Percentiles rank a stretch among this genome's conserved stretches.
These are phyloP conservation scores for Aphyosemion australe DNA, from an alignment of 2,113 vertebrate species.

Conservation along the genomic window DNA sequence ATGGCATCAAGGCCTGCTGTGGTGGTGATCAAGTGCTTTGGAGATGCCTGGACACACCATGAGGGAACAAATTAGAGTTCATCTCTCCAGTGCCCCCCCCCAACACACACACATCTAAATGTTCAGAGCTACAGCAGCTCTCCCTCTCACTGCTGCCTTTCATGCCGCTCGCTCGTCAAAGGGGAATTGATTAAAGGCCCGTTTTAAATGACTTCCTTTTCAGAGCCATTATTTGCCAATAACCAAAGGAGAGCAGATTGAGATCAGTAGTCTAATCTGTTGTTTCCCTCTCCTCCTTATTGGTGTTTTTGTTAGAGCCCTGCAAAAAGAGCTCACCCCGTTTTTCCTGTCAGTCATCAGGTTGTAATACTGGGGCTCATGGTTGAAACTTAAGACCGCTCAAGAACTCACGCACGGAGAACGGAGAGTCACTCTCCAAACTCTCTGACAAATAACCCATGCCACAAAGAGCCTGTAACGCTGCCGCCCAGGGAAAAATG, in stretches of 20 bases:
- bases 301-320: slow-evolving; percentile 75
- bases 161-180: slow-evolving; percentile 73
- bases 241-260: slow-evolving; percentile 73
- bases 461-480: slow-evolving; percentile 83
- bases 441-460: slow-evolving; percentile 74
- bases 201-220: slow-evolving; percentile 79
- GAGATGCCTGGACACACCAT: slow-evolving; percentile 78
- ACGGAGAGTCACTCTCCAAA: slow-evolving; percentile 77
- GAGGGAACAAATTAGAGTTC: slow-evolving; percentile 79
- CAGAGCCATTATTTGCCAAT: slow-evolving; percentile 80
- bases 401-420: slow-evolving; percentile 61
- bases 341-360: slow-evolving; percentile 82
- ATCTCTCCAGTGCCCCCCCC: slow-evolving; percentile 61
- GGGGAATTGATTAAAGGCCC: slow-evolving; percentile 81
- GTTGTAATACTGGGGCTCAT: slow-evolving; percentile 78
- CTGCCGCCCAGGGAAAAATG: slow-evolving; percentile 69
- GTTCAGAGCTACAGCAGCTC: slow-evolving; percentile 61
- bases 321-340: slow-evolving; percentile 69
- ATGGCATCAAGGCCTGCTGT: slow-evolving; percentile 80
- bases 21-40: slow-evolving; percentile 74
- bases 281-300: slow-evolving; percentile 74
- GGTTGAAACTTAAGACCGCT: slow-evolving; percentile 79
- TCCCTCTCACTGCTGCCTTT: slow-evolving; percentile 61
- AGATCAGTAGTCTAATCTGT: slow-evolving; percentile 76
- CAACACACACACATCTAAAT: slow-evolving; percentile 37